Percentiles rank a stretch among this genome's conserved stretches.
Evolutionary conservation across 2,113 vertebrate genomes (phyloP).

Genomic region (Columba janthina): DNA sequence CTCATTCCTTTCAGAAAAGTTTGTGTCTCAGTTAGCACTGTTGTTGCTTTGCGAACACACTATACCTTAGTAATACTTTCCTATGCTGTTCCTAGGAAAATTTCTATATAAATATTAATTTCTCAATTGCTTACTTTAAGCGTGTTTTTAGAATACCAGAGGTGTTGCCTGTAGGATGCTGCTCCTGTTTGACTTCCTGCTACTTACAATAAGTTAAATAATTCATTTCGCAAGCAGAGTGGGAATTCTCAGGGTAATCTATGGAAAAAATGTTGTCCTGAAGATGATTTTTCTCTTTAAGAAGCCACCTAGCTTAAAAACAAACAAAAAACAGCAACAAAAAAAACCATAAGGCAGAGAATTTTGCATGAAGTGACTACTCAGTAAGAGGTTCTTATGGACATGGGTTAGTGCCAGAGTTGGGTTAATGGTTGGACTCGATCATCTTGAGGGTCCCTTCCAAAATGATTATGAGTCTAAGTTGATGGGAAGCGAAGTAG

Average conservation of each 20-base stretch:
- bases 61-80: neutral
- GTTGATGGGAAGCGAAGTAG: neutral
- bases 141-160: neutral
- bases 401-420: too few species aligned
- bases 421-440: neutral
- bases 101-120: neutral
- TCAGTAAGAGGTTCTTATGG: too few species aligned
- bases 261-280: neutral
- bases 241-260: neutral
- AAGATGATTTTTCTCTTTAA: neutral
- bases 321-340: neutral
- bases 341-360: neutral
- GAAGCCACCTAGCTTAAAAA: neutral
- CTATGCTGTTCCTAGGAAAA: neutral
- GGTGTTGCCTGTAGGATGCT: neutral
- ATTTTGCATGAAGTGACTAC: neutral
- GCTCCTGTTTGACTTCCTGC: neutral
- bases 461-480: neutral
- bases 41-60: neutral
- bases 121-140: neutral
- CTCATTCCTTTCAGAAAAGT: neutral
- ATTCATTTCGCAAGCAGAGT: neutral
- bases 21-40: neutral
- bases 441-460: neutral
- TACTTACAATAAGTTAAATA: neutral